phyloP scores from a whole-genome alignment of 2,797 vertebrate genomes.

The Philypnodon macrostomus region DNA sequence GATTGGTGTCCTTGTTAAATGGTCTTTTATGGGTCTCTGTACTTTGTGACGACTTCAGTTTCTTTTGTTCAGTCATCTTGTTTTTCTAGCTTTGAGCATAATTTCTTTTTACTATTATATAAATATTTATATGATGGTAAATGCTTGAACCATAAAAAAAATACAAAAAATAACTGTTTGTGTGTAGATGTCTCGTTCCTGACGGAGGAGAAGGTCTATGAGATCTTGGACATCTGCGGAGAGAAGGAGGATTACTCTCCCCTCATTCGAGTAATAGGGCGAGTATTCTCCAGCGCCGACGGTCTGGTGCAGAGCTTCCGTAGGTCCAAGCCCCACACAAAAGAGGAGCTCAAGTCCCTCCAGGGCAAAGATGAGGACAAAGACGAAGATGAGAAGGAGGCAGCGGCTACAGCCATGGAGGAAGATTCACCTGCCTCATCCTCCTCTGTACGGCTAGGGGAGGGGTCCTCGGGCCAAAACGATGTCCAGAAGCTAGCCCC shows the following conservation, averaged over 20 bases:
- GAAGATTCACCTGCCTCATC: constrained; percentile 88
- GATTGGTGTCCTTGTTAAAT: too few relatives aligned
- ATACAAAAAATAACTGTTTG: constrained; percentile 1
- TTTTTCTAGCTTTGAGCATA: too few relatives aligned
- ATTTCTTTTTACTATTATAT: too few relatives aligned
- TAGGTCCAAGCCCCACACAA: constrained; percentile 90
- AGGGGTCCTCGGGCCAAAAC: constrained; percentile 84
- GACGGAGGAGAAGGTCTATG: constrained; percentile 95
- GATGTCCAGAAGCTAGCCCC: constrained; percentile 84
- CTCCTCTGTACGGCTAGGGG: constrained; percentile 62
- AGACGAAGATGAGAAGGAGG: constrained; percentile 93
- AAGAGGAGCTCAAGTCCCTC: constrained; percentile 96
- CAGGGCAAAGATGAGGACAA: constrained; percentile 99
- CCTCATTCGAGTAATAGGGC: constrained; percentile 92
- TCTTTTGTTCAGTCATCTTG: too few relatives aligned
- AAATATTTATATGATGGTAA: too few relatives aligned
- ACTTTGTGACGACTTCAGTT: too few relatives aligned
- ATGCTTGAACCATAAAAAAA: too few relatives aligned
- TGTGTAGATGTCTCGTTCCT: constrained; percentile 88
- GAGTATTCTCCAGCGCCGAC: constrained; percentile 95
- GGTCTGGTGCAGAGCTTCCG: constrained; percentile 96
- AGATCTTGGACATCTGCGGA: constrained; percentile 91
- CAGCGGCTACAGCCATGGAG: constrained; percentile 85
- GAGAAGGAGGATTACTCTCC: constrained; percentile 95
- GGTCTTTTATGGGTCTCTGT: too few relatives aligned